These are phyloP conservation scores for Cephus nigrinus DNA, from an alignment of 2,888 invertebrate genomes.

Conservation along the genomic window DNA sequence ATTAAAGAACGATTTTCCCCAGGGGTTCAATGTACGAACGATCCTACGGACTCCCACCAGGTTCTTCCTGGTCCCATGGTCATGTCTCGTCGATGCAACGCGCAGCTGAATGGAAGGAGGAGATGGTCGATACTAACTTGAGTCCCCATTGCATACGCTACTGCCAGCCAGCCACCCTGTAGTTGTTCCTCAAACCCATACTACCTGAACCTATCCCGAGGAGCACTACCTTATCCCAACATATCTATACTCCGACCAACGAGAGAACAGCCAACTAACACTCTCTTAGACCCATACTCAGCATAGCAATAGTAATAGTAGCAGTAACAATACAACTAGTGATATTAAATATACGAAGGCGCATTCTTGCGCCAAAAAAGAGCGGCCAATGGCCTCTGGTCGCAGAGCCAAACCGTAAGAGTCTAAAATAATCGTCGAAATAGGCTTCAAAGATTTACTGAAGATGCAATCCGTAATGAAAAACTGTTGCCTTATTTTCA, in stretches of 20 bases:
- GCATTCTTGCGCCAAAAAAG: background rate
- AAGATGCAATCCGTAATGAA: background rate
- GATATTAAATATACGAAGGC: background rate
- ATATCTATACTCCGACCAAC: no score
- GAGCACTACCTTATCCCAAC: no score
- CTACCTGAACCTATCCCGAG: background rate
- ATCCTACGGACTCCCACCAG: background rate
- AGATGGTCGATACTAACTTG: conserved; percentile 50
- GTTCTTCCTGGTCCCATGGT: background rate
- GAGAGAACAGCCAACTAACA: no score
- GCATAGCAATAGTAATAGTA: background rate
- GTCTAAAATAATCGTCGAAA: background rate
- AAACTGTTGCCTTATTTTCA: background rate
- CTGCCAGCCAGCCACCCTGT: conserved; percentile 8
- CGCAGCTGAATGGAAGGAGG: conserved; percentile 46
- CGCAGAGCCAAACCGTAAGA: background rate
- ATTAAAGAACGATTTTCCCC: background rate
- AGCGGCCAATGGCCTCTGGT: background rate
- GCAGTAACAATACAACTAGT: background rate
- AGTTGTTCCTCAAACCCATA: background rate
- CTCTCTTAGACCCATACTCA: no score
- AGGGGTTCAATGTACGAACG: background rate
- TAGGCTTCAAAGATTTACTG: no score
- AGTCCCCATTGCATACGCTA: conserved; percentile 21
- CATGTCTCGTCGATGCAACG: background rate